Evolutionary conservation across 2,888 invertebrate species (phyloP).

Genomic region (Choristoneura rosaceana): DNA sequence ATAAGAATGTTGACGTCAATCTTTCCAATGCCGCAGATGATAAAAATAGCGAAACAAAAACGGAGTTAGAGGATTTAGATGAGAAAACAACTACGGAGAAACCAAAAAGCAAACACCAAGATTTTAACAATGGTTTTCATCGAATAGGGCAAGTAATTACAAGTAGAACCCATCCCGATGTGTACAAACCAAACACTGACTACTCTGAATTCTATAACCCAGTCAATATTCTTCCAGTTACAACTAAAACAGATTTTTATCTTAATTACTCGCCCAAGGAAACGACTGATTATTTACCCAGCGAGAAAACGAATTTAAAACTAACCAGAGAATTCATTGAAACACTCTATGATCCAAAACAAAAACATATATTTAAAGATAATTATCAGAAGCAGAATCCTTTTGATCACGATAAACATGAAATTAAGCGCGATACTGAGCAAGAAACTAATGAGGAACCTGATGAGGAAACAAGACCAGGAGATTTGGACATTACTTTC

Average conservation of each 20-base stretch:
- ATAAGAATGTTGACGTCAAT: slow-evolving; percentile 10
- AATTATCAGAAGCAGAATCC: not conserved
- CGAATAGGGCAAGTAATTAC: slow-evolving; percentile 60
- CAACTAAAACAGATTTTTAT: slow-evolving; percentile 23
- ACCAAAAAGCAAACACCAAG: slow-evolving; percentile 45
- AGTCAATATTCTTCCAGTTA: slow-evolving; percentile 33
- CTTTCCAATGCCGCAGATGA: slow-evolving; percentile 11
- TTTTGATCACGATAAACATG: slow-evolving; percentile 9
- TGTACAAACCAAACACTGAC: slow-evolving; percentile 47
- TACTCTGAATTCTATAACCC: slow-evolving; percentile 52
- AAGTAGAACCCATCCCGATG: slow-evolving; percentile 58
- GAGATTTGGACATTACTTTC: slow-evolving; percentile 16
- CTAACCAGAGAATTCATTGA: slow-evolving; percentile 34
- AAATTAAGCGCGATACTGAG: slow-evolving; percentile 10
- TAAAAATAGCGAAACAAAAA: slow-evolving; percentile 8
- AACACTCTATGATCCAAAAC: slow-evolving; percentile 24
- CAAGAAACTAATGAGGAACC: not conserved
- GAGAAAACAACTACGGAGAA: slow-evolving; percentile 9
- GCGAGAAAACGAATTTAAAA: slow-evolving; percentile 23
- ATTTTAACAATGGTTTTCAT: slow-evolving; percentile 57
- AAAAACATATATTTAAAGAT: not conserved
- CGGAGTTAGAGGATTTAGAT: slow-evolving; percentile 13
- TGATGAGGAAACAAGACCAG: slow-evolving; percentile 8
- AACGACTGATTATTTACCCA: not conserved
- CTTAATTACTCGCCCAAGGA: slow-evolving; percentile 26